Evolutionary conservation across 64 coral and sea anemone genomes (phyloP).

Genomic region (Stichodactyla mertensii): DNA sequence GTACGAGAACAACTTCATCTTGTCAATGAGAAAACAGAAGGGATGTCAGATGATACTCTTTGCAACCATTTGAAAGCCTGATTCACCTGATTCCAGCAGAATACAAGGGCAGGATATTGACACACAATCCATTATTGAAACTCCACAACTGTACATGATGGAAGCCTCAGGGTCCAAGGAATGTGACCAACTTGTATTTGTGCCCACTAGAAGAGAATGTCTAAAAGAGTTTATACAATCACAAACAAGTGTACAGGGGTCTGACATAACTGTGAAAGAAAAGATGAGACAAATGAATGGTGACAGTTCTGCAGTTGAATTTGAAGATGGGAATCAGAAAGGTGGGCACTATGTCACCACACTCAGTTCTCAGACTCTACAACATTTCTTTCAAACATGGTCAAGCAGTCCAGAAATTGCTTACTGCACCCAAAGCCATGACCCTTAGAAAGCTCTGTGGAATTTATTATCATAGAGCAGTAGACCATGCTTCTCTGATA

Average conservation of each 20-base stretch:
- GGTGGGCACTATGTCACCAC: conserved; percentile 18
- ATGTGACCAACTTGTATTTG: too few species aligned
- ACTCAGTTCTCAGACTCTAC: conserved; percentile 25
- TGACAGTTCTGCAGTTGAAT: conserved; percentile 9
- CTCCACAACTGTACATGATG: too few species aligned
- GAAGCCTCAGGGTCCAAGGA: too few species aligned
- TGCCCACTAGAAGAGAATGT: too few species aligned
- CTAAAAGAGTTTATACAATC: too few species aligned
- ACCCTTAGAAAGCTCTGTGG: conserved; percentile 46
- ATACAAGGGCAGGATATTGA: too few species aligned
- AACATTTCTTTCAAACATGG: conserved; percentile 53
- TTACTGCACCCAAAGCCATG: too few species aligned
- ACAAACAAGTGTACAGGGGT: too few species aligned
- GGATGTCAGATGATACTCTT: too few species aligned
- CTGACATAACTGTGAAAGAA: background rate
- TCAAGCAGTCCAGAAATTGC: background rate
- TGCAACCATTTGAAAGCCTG: too few species aligned
- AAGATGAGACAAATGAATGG: conserved; percentile 23
- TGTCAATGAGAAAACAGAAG: background rate
- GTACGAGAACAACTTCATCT: background rate
- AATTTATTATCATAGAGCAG: conserved; percentile 31
- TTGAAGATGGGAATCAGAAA: conserved; percentile 38
- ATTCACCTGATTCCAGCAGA: too few species aligned
- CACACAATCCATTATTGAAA: too few species aligned
- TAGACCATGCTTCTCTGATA: background rate